Evolutionary conservation across 2,113 vertebrate genomes (phyloP).

Genomic region (Probosciger aterrimus): DNA sequence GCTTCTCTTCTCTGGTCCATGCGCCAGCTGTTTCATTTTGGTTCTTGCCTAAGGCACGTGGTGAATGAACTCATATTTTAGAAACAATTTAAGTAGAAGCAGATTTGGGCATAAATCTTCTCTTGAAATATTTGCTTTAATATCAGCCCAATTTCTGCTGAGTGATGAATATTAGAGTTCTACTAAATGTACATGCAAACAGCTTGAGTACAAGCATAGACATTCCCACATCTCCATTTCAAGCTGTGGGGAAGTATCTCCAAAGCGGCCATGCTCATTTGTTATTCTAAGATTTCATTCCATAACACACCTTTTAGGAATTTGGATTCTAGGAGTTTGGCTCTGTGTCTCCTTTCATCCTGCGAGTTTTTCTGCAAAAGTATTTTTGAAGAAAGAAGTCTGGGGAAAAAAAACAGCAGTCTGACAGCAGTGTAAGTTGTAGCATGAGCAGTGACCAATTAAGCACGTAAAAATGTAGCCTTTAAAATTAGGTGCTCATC

Average conservation of each 20-base stretch:
- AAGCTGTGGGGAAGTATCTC: constrained; percentile 56
- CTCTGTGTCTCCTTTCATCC: constrained; percentile 13
- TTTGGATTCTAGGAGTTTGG: constrained; percentile 32
- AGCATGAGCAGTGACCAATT: neutral
- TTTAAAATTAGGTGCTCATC: neutral
- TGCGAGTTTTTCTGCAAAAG: neutral
- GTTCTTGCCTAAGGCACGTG: constrained; percentile 17
- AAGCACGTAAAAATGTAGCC: neutral
- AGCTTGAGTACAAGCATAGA: constrained; percentile 56
- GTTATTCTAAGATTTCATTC: constrained; percentile 29
- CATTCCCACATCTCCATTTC: constrained; percentile 37
- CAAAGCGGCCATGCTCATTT: constrained; percentile 17
- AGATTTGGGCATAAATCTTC: constrained; percentile 56
- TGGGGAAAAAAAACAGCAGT: neutral
- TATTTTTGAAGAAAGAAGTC: constrained; percentile 1
- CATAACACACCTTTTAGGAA: constrained; percentile 55
- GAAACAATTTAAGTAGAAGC: constrained; percentile 55
- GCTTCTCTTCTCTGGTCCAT: neutral
- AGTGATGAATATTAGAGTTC: constrained; percentile 60
- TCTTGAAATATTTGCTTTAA: constrained; percentile 51
- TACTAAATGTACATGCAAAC: constrained; percentile 56
- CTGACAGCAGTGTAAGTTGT: neutral
- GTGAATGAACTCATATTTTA: constrained; percentile 44
- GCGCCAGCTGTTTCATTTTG: constrained; percentile 42
- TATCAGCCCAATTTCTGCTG: constrained; percentile 45